Conservation (phyloP, 2,113 vertebrate species). For the Cariama cristata region DNA sequence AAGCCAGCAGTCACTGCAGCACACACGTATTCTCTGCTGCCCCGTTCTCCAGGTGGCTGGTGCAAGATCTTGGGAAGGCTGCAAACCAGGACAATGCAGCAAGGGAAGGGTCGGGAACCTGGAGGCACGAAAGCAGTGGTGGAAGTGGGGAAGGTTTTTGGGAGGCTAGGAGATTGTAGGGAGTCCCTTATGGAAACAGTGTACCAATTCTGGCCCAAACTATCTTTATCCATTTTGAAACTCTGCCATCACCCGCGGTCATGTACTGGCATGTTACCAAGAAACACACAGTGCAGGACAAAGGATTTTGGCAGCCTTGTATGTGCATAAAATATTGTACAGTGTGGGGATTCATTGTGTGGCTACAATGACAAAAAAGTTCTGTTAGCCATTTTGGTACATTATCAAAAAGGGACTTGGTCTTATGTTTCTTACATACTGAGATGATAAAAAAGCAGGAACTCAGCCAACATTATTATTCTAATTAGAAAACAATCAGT, state of each 20-base stretch:
- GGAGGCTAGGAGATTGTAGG: neutral
- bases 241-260: slow-evolving; percentile 17
- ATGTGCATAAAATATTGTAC: neutral
- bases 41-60: neutral
- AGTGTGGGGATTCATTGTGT: neutral
- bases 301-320: neutral
- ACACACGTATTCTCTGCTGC: neutral
- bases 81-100: neutral
- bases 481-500: slow-evolving; percentile 28
- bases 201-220: neutral
- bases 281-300: slow-evolving; percentile 21
- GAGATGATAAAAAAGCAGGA: neutral
- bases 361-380: neutral
- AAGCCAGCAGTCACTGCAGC: neutral
- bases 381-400: neutral
- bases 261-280: neutral
- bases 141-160: neutral
- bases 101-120: neutral
- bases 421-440: neutral
- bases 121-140: neutral
- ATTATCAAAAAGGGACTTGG: neutral
- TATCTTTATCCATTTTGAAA: neutral
- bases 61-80: neutral
- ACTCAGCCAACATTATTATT: neutral
- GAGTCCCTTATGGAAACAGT: neutral